Evolutionary conservation across 1,140 invertebrate species (phyloP).

Genomic region (Aplysia californica): DNA sequence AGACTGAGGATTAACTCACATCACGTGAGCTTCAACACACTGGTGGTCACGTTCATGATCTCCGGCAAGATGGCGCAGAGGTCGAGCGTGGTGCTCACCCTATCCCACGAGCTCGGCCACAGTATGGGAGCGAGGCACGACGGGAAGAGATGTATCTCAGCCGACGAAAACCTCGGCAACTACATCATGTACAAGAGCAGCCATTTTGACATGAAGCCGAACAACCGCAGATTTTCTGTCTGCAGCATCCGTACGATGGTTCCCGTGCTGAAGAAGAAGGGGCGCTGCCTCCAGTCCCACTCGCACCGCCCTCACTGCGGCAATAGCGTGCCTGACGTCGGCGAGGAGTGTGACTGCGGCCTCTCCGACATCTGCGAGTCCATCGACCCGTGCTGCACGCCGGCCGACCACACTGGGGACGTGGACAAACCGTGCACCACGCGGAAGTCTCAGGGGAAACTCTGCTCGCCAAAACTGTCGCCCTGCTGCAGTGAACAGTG

Average conservation of each 20-base stretch:
- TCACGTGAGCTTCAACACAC: constrained; percentile 45
- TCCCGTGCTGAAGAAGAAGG: constrained; percentile 52
- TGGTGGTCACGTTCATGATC: constrained; percentile 43
- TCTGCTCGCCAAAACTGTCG: constrained; percentile 42
- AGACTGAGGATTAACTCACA: constrained; percentile 16
- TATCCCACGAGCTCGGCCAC: constrained; percentile 60
- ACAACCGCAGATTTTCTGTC: constrained; percentile 50
- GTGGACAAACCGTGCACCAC: constrained; percentile 44
- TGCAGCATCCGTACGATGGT: constrained; percentile 55
- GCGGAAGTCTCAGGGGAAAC: constrained; percentile 34
- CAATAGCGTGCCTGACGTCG: constrained; percentile 45
- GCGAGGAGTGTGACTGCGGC: constrained; percentile 62
- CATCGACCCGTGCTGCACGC: constrained; percentile 54
- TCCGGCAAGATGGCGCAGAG: constrained; percentile 32
- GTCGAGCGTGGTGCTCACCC: constrained; percentile 34
- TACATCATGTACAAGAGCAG: constrained; percentile 54
- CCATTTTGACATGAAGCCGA: constrained; percentile 42
- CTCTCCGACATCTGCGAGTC: constrained; percentile 31
- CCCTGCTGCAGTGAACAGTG: constrained; percentile 45
- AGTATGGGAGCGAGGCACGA: constrained; percentile 59
- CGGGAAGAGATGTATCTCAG: constrained; percentile 34
- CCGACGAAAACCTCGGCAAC: constrained; percentile 40
- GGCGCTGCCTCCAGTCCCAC: constrained; percentile 29
- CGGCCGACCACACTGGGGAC: constrained; percentile 26
- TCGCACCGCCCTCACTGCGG: constrained; percentile 41